Conservation (phyloP, 2,888 invertebrate species). For the Magallana nippona region DNA sequence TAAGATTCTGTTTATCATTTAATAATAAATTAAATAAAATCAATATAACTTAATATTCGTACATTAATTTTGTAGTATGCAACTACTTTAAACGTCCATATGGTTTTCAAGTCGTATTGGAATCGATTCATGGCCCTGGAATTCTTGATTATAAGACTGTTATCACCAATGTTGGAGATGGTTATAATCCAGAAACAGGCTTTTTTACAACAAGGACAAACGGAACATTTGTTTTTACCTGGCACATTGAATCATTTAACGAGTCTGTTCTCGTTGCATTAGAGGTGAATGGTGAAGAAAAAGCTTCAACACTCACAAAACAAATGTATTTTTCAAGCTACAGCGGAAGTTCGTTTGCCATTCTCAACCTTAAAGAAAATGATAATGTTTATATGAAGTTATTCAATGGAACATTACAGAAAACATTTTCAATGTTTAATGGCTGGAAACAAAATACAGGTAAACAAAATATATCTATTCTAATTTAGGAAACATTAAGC, state of each 20-base stretch:
- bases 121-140: not conserved
- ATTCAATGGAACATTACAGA: too few relatives aligned
- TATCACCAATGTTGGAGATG: not conserved
- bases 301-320: not conserved
- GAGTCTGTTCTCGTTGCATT: not conserved
- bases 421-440: too few relatives aligned
- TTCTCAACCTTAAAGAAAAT: too few relatives aligned
- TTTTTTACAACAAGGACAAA: not conserved
- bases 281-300: constrained; percentile 6
- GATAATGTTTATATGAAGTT: too few relatives aligned
- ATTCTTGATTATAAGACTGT: not conserved
- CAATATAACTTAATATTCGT: not conserved
- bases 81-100: not conserved
- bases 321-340: too few relatives aligned
- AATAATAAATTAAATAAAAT: too few relatives aligned
- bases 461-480: too few relatives aligned
- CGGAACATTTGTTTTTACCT: constrained; percentile 9
- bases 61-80: not conserved
- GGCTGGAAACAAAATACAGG: too few relatives aligned
- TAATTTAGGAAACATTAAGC: too few relatives aligned
- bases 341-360: too few relatives aligned
- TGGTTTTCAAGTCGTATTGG: not conserved
- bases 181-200: not conserved
- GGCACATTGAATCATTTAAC: not conserved
- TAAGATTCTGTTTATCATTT: too few relatives aligned